phyloP scores from a whole-genome alignment of 2,888 invertebrate species.

The Eupithecia tripunctaria region DNA sequence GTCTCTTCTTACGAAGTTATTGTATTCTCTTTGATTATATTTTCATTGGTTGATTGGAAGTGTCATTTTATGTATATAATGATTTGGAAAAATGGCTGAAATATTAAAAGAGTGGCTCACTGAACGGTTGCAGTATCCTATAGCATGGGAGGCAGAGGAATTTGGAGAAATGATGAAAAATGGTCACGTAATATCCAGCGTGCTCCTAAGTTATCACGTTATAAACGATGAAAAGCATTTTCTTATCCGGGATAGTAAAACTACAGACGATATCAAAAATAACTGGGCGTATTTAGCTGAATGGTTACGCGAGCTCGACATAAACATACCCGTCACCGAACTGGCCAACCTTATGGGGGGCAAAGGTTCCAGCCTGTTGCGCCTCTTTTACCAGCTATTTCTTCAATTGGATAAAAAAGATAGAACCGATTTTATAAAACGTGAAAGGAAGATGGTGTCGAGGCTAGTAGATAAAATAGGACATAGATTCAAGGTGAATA shows the following conservation, averaged over 20 bases:
- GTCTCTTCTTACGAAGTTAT: too few species aligned
- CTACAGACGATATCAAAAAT: conserved; percentile 69
- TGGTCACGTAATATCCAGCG: conserved; percentile 82
- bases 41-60: not conserved
- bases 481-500: conserved; percentile 68
- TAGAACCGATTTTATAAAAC: conserved; percentile 81
- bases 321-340: conserved; percentile 73
- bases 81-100: conserved; percentile 78
- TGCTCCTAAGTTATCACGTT: conserved; percentile 84
- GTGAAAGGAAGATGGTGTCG: conserved; percentile 75
- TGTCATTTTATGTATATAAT: not conserved
- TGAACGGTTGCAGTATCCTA: conserved; percentile 80
- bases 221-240: conserved; percentile 83
- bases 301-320: conserved; percentile 82
- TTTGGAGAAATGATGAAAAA: conserved; percentile 85
- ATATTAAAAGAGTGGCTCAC: conserved; percentile 86
- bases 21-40: too few species aligned
- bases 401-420: conserved; percentile 85
- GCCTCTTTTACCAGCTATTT: conserved; percentile 86
- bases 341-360: conserved; percentile 78
- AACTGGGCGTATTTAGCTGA: conserved; percentile 81
- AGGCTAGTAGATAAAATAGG: conserved; percentile 69
- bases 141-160: conserved; percentile 81
- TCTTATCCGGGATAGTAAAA: conserved; percentile 71
- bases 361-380: conserved; percentile 78